Evolutionary conservation across 1,140 invertebrate species (phyloP).

Genomic region (Bombus pyrosoma): DNA sequence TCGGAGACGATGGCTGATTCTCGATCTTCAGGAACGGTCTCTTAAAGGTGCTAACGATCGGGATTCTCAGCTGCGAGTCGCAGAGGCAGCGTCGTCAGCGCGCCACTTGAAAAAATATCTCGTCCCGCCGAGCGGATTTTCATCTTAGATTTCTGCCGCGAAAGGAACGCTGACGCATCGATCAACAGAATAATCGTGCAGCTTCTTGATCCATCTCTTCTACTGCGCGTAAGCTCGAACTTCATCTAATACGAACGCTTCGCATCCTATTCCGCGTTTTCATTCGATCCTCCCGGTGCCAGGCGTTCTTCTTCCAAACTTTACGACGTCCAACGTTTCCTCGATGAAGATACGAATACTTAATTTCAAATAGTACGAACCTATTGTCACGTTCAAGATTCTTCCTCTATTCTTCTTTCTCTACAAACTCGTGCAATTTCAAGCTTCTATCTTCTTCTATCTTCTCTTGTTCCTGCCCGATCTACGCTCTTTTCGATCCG

Average conservation of each 20-base stretch:
- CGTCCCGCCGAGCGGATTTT: background rate
- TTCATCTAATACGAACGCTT: slow-evolving; percentile 6
- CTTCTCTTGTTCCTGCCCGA: background rate
- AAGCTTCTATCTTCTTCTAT: no score
- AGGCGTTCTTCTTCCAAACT: background rate
- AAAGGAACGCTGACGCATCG: background rate
- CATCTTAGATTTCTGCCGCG: slow-evolving; percentile 22
- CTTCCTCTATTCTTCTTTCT: background rate
- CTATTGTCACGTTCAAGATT: background rate
- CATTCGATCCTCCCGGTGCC: slow-evolving; percentile 15
- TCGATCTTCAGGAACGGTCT: background rate
- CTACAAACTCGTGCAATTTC: background rate
- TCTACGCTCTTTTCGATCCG: background rate
- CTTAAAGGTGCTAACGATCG: background rate
- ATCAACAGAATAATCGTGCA: background rate
- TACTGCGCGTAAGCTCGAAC: background rate
- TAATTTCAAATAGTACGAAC: no score
- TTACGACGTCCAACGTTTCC: no score
- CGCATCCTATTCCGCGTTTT: background rate
- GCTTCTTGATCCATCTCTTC: background rate
- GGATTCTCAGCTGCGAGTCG: slow-evolving; percentile 1
- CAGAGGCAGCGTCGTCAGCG: background rate
- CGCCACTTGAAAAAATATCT: background rate
- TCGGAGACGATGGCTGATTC: background rate
- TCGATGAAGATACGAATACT: background rate